Conservation (phyloP, 2,113 vertebrate genomes). For the Prolemur simus region DNA sequence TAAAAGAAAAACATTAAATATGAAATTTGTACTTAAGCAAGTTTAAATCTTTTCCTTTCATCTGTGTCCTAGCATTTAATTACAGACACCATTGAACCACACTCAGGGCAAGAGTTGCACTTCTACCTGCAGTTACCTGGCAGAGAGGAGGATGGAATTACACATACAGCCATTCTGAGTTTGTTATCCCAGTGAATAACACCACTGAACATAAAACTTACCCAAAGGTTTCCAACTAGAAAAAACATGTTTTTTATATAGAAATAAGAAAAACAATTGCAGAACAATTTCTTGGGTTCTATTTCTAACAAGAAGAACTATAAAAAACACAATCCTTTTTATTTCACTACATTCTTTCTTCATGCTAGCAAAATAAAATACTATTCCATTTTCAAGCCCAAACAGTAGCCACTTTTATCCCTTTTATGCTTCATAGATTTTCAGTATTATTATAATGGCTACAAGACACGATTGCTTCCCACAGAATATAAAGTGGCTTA, state of each 20-base stretch:
- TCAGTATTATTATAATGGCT: constrained; percentile 59
- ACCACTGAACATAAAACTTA: constrained; percentile 36
- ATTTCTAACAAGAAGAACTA: constrained; percentile 20
- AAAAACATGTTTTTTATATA: constrained; percentile 50
- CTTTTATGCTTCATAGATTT: constrained; percentile 56
- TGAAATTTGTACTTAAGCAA: background rate
- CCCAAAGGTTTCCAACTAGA: constrained; percentile 42
- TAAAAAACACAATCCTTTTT: constrained; percentile 20
- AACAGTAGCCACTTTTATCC: constrained; percentile 40
- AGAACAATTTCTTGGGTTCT: constrained; percentile 60
- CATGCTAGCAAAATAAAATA: constrained; percentile 59
- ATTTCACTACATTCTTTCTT: constrained; percentile 66
- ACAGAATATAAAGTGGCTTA: constrained; percentile 61
- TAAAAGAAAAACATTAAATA: constrained; percentile 32
- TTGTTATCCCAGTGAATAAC: constrained; percentile 11
- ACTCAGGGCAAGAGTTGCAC: background rate
- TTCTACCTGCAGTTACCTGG: background rate
- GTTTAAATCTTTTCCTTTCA: constrained; percentile 3
- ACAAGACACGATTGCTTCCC: constrained; percentile 64
- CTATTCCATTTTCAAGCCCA: constrained; percentile 72
- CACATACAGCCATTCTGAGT: background rate
- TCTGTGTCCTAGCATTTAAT: background rate
- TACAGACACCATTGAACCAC: background rate
- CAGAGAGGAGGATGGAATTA: background rate
- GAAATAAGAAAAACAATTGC: constrained; percentile 33